Evolutionary conservation across 2,797 vertebrate genomes (phyloP).

Genomic region (Prunella strophiata): DNA sequence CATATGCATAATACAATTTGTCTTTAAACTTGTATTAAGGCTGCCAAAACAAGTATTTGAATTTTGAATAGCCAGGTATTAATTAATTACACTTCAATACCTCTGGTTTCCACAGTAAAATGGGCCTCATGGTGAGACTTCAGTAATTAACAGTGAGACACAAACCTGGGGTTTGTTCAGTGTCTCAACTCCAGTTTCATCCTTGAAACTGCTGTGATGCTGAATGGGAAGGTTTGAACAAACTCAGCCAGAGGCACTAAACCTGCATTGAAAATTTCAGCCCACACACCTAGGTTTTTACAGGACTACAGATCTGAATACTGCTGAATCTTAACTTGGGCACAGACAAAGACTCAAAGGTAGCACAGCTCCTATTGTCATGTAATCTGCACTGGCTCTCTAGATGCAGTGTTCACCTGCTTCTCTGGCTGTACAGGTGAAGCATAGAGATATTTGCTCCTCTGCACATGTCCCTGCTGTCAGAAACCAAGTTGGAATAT

Average conservation of each 20-base stretch:
- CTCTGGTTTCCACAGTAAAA: background rate
- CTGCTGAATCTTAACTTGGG: background rate
- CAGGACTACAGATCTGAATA: background rate
- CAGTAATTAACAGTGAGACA: background rate
- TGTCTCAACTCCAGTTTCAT: background rate
- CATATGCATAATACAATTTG: background rate
- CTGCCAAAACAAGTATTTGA: background rate
- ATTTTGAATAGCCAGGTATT: background rate
- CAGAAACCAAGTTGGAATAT: conserved; percentile 54
- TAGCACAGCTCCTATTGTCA: background rate
- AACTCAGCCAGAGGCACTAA: background rate
- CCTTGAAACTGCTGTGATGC: background rate
- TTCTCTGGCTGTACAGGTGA: background rate
- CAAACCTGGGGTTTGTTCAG: background rate
- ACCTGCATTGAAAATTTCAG: background rate
- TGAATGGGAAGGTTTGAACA: background rate
- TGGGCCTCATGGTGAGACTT: background rate
- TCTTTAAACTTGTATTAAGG: background rate
- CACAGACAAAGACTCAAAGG: background rate
- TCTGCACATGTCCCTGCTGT: conserved; percentile 17
- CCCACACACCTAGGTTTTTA: background rate
- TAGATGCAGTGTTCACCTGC: background rate
- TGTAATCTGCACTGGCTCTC: background rate
- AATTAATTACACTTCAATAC: background rate
- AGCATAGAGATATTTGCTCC: background rate